Evolutionary conservation across 2,113 vertebrate species (phyloP).

Genomic region (Narcine bancroftii): DNA sequence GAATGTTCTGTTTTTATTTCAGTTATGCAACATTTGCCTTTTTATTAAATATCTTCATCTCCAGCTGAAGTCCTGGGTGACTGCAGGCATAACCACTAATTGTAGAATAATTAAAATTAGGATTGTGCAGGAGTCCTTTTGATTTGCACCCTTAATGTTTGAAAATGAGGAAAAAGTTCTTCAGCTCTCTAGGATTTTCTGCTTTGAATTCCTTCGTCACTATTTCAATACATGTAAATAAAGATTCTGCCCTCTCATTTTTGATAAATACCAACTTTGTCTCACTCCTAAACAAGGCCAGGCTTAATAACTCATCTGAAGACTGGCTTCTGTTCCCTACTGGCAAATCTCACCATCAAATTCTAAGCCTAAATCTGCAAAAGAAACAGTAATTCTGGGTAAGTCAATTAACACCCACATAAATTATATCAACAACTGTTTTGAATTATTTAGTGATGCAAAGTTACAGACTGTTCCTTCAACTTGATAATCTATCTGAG

Average conservation of each 20-base stretch:
- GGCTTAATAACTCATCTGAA: not conserved
- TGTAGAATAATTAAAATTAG: too few relatives aligned
- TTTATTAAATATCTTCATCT: too few relatives aligned
- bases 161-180: too few relatives aligned
- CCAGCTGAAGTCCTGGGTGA: too few relatives aligned
- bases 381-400: not conserved
- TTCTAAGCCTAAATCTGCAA: not conserved
- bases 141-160: too few relatives aligned
- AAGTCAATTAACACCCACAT: constrained; percentile 29
- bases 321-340: not conserved
- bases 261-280: not conserved
- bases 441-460: constrained; percentile 29
- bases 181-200: too few relatives aligned
- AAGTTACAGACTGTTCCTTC: constrained; percentile 25
- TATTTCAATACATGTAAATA: not conserved
- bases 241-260: not conserved
- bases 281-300: not conserved
- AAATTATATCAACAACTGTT: constrained; percentile 2
- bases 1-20: too few relatives aligned
- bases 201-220: too few relatives aligned
- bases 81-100: too few relatives aligned
- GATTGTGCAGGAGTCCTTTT: too few relatives aligned
- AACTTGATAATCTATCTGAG: not conserved
- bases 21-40: too few relatives aligned
- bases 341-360: not conserved